phyloP scores from a whole-genome alignment of 2,888 invertebrate genomes.

The Theristus sp. region DNA sequence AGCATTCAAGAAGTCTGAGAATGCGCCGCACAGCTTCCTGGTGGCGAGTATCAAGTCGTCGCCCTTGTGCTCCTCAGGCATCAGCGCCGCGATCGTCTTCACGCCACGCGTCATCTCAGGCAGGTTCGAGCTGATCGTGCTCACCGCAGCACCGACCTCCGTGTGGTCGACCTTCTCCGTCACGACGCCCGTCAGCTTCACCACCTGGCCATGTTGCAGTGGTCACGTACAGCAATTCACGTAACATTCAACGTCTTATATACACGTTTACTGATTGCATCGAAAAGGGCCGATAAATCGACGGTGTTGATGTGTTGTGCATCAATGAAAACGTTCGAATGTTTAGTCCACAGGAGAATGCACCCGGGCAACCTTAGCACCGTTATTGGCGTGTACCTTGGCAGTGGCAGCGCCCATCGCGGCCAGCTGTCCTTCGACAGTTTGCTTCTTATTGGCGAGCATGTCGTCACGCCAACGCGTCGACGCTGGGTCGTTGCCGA shows the following conservation, averaged over 20 bases:
- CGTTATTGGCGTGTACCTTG: no score
- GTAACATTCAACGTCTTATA: no score
- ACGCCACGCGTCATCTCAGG: conserved; percentile 42
- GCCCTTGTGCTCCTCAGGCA: conserved; percentile 64
- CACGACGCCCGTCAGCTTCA: conserved; percentile 57
- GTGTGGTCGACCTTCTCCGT: conserved; percentile 72
- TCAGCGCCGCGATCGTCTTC: conserved; percentile 79
- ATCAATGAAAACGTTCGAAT: no score
- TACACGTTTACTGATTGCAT: no score
- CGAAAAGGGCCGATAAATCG: no score
- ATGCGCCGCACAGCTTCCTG: conserved; percentile 70
- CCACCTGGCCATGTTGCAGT: no score
- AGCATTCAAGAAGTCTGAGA: conserved; percentile 70
- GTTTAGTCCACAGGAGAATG: no score
- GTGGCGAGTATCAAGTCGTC: conserved; percentile 77
- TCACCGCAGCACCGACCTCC: conserved; percentile 86
- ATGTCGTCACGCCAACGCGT: conserved; percentile 83
- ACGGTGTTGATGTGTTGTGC: no score
- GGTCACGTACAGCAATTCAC: no score
- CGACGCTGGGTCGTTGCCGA: conserved; percentile 40
- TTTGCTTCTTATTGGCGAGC: conserved; percentile 82
- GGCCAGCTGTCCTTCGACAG: conserved; percentile 84
- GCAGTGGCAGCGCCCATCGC: conserved; percentile 99
- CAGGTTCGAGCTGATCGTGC: conserved; percentile 54
- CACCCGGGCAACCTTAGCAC: no score